Evolutionary conservation across 2,113 vertebrate species (phyloP).

Genomic region (Cephalopholis sonnerati): DNA sequence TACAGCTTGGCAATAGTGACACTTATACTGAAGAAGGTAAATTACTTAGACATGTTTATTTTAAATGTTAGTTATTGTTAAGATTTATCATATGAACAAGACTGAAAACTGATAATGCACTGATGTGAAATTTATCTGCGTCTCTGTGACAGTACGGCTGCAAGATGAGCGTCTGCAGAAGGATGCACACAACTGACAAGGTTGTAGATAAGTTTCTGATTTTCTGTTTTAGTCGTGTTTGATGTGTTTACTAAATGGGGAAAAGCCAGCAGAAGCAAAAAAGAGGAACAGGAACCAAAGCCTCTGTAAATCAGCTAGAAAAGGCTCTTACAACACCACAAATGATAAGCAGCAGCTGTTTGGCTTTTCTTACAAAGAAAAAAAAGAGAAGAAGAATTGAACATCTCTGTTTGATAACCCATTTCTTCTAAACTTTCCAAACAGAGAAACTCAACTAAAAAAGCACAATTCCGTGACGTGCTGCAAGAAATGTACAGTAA

Average conservation of each 20-base stretch:
- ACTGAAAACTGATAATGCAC: neutral
- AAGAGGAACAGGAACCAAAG: conserved; percentile 61
- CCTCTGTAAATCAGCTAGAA: neutral
- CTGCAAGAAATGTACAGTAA: conserved; percentile 77
- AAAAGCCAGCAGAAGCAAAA: conserved; percentile 12
- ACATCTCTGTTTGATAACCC: neutral
- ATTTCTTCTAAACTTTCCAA: conserved; percentile 15
- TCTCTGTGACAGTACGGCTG: conserved; percentile 59
- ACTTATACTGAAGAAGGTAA: conserved; percentile 79
- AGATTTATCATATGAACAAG: neutral
- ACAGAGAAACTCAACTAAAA: conserved; percentile 57
- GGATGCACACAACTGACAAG: conserved; percentile 11
- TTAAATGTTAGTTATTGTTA: neutral
- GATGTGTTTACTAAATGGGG: conserved; percentile 2
- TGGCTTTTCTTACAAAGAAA: neutral
- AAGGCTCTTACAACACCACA: neutral
- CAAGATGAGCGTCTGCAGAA: conserved; percentile 22
- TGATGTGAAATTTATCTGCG: neutral
- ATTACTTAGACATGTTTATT: neutral
- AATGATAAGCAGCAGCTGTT: neutral
- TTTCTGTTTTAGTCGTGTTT: conserved; percentile 1
- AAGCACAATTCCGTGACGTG: conserved; percentile 70
- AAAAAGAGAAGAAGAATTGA: too few relatives aligned
- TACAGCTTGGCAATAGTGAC: conserved; percentile 65
- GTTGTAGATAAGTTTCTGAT: conserved; percentile 24